A percentile compares a stretch with the other conserved stretches of the same genome.
Conservation (phyloP, 2,797 vertebrate species). For the Pseudochirops cupreus region DNA sequence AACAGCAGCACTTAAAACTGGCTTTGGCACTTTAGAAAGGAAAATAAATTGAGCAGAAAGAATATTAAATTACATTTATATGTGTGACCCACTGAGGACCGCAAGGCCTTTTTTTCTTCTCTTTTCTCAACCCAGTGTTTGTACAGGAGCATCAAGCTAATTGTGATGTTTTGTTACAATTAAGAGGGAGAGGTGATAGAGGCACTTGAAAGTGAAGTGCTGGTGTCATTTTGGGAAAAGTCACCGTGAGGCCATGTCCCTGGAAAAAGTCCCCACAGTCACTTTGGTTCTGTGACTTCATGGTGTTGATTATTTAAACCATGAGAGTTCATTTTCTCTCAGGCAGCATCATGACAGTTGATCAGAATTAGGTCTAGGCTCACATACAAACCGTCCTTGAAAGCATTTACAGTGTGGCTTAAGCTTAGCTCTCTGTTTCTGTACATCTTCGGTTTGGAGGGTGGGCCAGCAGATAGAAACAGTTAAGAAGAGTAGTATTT, state of each 20-base stretch:
- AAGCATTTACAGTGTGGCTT: neutral
- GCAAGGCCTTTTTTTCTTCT: neutral
- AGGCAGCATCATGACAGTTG: neutral
- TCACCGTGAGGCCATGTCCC: neutral
- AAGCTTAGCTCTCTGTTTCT: neutral
- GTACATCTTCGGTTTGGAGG: neutral
- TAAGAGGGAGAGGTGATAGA: neutral
- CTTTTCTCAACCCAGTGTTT: neutral
- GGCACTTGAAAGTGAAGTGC: neutral
- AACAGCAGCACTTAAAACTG: neutral
- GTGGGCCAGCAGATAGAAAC: accelerated
- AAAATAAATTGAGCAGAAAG: neutral
- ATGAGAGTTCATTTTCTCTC: neutral
- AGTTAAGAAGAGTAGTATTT: neutral
- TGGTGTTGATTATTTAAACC: neutral
- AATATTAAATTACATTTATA: neutral
- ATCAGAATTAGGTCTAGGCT: neutral
- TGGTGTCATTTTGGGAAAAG: neutral
- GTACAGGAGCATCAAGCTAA: neutral
- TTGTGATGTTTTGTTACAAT: neutral
- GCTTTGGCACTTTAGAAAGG: neutral
- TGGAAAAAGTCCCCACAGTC: neutral
- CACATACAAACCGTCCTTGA: neutral
- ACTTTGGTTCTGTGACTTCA: neutral
- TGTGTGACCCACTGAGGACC: neutral